These are phyloP conservation scores for Hippocampus barbouri DNA, from an alignment of 2,113 vertebrate genomes.

Conservation along the genomic window DNA sequence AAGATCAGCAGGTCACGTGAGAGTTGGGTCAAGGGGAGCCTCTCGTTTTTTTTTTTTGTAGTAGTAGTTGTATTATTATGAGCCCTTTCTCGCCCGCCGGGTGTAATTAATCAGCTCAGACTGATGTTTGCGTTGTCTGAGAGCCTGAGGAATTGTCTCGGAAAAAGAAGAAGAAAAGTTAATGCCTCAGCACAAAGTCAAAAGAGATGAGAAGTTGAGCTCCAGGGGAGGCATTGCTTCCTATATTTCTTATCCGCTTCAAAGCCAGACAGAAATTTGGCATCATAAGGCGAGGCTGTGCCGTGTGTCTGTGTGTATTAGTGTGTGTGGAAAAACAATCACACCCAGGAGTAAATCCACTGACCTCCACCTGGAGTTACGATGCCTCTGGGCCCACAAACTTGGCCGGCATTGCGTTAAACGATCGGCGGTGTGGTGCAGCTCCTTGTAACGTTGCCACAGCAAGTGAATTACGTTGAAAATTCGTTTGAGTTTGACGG, in stretches of 20 bases:
- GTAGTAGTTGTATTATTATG: not conserved
- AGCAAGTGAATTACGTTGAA: not conserved
- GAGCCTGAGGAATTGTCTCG: conserved; percentile 44
- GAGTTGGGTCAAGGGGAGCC: conserved; percentile 48
- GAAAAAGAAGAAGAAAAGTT: conserved; percentile 4
- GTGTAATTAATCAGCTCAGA: conserved; percentile 61
- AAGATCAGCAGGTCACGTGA: conserved; percentile 52
- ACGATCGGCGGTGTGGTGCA: not conserved
- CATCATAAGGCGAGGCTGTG: not conserved
- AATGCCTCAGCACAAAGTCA: conserved; percentile 48
- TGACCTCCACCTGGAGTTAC: not conserved
- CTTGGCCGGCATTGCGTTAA: not conserved
- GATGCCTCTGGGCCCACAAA: not conserved
- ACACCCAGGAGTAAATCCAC: not conserved
- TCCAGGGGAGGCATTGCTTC: not conserved
- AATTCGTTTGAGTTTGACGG: not conserved
- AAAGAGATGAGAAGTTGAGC: conserved; percentile 41
- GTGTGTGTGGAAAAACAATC: conserved; percentile 9
- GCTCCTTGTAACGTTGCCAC: not conserved
- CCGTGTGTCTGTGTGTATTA: not conserved
- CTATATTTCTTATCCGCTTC: conserved; percentile 19
- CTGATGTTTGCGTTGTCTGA: conserved; percentile 61
- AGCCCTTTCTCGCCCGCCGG: conserved; percentile 9
- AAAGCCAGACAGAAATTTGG: conserved; percentile 16
- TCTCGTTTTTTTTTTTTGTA: conserved; percentile 11